Evolutionary conservation across 1,140 invertebrate species (phyloP).

Genomic region (Euura saliciscinereae): DNA sequence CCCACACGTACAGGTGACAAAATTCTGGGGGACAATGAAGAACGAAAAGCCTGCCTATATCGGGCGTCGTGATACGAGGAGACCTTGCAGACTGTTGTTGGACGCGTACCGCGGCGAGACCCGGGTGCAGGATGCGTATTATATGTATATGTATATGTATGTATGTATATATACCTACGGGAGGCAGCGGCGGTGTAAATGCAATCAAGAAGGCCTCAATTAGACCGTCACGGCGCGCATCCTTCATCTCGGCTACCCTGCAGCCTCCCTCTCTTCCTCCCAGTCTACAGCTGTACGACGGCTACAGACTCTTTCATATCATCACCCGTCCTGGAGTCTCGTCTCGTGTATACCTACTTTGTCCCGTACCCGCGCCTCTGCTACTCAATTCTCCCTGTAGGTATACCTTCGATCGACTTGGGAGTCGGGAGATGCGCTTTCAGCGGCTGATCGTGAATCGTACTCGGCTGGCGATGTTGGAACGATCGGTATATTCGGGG

Average conservation of each 20-base stretch:
- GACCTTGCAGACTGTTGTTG: background rate
- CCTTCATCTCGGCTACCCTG: slow-evolving; percentile 42
- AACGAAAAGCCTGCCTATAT: background rate
- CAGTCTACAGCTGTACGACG: slow-evolving; percentile 13
- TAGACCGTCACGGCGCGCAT: slow-evolving; percentile 54
- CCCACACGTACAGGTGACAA: background rate
- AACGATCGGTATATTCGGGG: no score
- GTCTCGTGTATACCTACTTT: background rate
- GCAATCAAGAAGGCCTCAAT: slow-evolving; percentile 55
- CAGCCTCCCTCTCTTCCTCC: slow-evolving; percentile 19
- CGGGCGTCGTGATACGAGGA: background rate
- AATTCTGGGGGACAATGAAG: background rate
- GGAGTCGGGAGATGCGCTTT: no score
- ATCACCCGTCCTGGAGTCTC: background rate
- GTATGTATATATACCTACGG: slow-evolving; percentile 22
- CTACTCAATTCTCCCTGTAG: no score
- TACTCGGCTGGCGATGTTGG: no score
- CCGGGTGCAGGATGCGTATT: background rate
- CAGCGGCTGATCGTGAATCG: no score
- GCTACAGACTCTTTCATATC: slow-evolving; percentile 11
- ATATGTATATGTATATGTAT: background rate
- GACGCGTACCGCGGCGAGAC: background rate
- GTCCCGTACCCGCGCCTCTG: no score
- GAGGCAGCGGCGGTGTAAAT: slow-evolving; percentile 51
- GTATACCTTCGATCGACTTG: no score